Base-by-base conservation (phyloP, 2,113 vertebrate species). In the Triplophysa dalaica region DNA sequence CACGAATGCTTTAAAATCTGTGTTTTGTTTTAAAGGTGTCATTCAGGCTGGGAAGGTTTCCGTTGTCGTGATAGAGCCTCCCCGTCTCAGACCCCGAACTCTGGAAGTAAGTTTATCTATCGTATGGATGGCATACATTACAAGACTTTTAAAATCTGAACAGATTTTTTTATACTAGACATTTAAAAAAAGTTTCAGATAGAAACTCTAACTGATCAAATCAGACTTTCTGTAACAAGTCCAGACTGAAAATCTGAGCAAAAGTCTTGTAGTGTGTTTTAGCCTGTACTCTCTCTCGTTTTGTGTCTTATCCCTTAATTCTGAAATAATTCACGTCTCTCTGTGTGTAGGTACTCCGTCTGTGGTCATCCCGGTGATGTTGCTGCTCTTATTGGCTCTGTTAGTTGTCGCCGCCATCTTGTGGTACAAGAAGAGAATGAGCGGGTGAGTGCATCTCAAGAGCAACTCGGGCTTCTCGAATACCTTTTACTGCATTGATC, bases 381-480 rank as follows among this genome's bases (percentile, higher is more conserved):
- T 98, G 82, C 87, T 96, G 43, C 87, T 98, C 14, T 54, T 98
- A 26, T 75, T 93, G 78, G 83, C 94, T 16, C 87, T 98, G 5
- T 87, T 96, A 82, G 87, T 92, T 1, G 94, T 93, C 0, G 95
- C 94, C 65, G 91, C 89, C 80, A 93, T 97, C 75, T 90, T 95
- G 85, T 99, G 97, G 96, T 98, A 98, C 87, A 97, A 95, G 86
- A 92, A 93, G 85, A 93, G 95, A 87, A 95, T 98, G 90, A 94
- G 95, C 61, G 97, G 97, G 97, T 99, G 83, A 94, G 96, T 86
- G 38, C 13, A 17, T 38, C 9, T 8, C n/a, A 3, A 56, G 17
- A 50, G n/a, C 24, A 48, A 29, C 11, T 62, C n/a, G 12, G 2
- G n/a, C 14, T 24, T 4, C 65, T n/a, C n/a, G 14, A 10, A 22